These are phyloP conservation scores for Pterois miles DNA, from an alignment of 2,797 vertebrate genomes.

Conservation along the genomic window DNA sequence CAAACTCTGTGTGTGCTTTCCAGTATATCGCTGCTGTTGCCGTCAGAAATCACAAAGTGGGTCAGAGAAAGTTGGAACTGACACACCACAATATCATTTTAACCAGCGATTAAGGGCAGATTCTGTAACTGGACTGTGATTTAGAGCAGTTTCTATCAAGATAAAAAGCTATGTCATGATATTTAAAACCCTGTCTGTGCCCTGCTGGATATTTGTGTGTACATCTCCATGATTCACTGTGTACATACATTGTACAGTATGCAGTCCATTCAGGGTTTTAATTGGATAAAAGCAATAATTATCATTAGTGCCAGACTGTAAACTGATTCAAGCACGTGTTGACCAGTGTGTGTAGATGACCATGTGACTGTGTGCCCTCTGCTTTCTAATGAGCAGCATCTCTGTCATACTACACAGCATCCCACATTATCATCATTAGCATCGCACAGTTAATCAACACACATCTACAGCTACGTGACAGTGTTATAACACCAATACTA, in stretches of 20 bases:
- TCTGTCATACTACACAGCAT: background rate
- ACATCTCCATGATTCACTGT: background rate
- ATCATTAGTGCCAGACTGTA: background rate
- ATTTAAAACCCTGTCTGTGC: background rate
- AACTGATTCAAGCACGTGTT: background rate
- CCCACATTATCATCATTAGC: background rate
- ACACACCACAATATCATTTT: background rate
- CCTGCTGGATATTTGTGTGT: background rate
- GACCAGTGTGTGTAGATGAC: background rate
- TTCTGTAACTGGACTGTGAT: background rate
- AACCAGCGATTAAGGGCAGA: background rate
- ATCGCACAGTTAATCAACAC: too few relatives aligned
- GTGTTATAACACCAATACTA: too few relatives aligned
- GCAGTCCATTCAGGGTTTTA: slow-evolving; percentile 27
- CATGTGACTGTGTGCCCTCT: background rate
- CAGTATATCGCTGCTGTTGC: background rate
- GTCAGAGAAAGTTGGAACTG: background rate
- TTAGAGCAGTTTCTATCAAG: background rate
- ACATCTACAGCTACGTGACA: too few relatives aligned
- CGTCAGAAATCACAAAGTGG: background rate
- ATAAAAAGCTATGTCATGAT: background rate
- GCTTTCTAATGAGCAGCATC: background rate
- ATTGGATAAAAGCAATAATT: slow-evolving; percentile 18
- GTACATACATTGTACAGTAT: background rate
- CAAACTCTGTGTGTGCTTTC: too few relatives aligned